Conservation (phyloP, 2,888 invertebrate species). For the Catonia carolina region DNA sequence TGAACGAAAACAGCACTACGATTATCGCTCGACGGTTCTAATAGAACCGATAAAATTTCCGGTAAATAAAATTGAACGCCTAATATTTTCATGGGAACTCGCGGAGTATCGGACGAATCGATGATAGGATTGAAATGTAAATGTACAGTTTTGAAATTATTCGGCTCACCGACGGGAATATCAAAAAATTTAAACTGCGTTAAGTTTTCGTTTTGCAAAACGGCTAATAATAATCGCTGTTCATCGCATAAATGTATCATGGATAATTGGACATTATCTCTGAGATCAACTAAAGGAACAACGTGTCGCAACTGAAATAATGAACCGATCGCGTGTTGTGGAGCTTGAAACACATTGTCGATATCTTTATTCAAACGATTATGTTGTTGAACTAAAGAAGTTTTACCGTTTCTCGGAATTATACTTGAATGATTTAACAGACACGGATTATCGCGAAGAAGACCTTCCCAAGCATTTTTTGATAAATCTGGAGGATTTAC, state of each 20-base stretch:
- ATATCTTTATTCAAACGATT: constrained; percentile 60
- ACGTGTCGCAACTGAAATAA: constrained; percentile 22
- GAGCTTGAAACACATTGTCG: constrained; percentile 52
- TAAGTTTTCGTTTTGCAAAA: constrained; percentile 42
- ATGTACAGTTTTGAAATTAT: constrained; percentile 41
- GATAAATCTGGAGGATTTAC: constrained; percentile 61
- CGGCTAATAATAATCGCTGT: constrained; percentile 49
- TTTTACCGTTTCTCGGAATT: constrained; percentile 65
- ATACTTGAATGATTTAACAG: constrained; percentile 62
- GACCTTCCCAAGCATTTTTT: constrained; percentile 70
- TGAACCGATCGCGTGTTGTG: constrained; percentile 25
- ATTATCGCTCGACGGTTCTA: constrained; percentile 49
- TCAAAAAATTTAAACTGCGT: constrained; percentile 50
- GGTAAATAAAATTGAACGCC: constrained; percentile 72
- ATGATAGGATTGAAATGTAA: constrained; percentile 52
- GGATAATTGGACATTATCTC: constrained; percentile 20
- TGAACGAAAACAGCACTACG: constrained; percentile 48
- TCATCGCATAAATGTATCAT: constrained; percentile 45
- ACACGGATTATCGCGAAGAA: constrained; percentile 67
- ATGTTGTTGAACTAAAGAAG: constrained; percentile 77
- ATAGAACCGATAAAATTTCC: constrained; percentile 63
- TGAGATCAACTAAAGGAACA: constrained; percentile 18
- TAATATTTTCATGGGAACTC: constrained; percentile 41
- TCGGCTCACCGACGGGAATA: constrained; percentile 45
- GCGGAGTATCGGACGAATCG: constrained; percentile 24